These are phyloP conservation scores for Sorex araneus DNA, from an alignment of 2,113 vertebrate genomes.

Conservation along the genomic window DNA sequence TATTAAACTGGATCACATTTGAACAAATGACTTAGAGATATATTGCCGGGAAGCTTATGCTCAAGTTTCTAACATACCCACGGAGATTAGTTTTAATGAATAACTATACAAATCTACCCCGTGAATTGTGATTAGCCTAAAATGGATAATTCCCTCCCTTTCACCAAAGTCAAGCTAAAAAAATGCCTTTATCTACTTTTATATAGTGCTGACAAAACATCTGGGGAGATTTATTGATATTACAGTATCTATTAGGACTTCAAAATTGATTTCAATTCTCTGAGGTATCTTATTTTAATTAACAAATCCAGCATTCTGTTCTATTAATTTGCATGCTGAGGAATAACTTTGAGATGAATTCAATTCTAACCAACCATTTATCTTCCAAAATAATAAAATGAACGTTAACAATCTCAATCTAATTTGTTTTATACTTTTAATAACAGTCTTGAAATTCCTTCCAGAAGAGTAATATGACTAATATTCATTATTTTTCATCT, in stretches of 20 bases:
- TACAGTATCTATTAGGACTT: conserved; percentile 87
- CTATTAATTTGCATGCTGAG: conserved; percentile 89
- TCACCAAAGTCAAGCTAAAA: conserved; percentile 77
- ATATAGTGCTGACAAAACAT: conserved; percentile 80
- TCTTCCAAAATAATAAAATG: conserved; percentile 85
- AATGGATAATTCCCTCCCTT: conserved; percentile 68
- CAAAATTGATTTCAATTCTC: conserved; percentile 91
- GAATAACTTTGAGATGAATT: conserved; percentile 86
- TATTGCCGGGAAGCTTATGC: conserved; percentile 54
- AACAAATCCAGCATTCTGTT: conserved; percentile 87
- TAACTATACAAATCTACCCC: conserved; percentile 70
- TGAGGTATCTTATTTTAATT: conserved; percentile 90
- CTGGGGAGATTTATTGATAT: conserved; percentile 83
- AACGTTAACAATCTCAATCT: conserved; percentile 82
- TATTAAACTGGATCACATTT: conserved; percentile 60
- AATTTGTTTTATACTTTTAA: conserved; percentile 84
- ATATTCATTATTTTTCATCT: conserved; percentile 79
- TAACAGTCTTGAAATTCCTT: conserved; percentile 76
- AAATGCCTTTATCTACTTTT: conserved; percentile 73
- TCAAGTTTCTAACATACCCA: conserved; percentile 61
- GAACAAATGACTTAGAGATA: conserved; percentile 66
- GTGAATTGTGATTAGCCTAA: conserved; percentile 63
- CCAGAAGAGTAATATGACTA: conserved; percentile 66
- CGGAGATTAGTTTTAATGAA: conserved; percentile 80
- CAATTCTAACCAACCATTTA: conserved; percentile 88